Evolutionary conservation across 2,113 vertebrate species (phyloP).

Genomic region (Gobiocypris rarus): DNA sequence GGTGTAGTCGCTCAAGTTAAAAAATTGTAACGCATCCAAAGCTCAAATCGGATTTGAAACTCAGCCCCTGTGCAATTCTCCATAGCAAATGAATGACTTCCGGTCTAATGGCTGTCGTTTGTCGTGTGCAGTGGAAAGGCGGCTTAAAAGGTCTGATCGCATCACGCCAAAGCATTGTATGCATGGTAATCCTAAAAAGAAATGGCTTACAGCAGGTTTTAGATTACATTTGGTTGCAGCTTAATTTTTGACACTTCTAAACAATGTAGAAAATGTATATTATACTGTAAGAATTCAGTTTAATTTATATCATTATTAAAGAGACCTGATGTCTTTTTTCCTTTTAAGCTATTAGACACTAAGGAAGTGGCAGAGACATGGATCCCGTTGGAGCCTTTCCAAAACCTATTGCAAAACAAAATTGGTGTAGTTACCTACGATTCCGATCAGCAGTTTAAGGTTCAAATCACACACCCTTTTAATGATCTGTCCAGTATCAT

Average conservation of each 20-base stretch:
- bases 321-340: neutral
- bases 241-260: neutral
- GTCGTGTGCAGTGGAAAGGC: too few relatives aligned
- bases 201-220: slow-evolving; percentile 6
- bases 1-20: too few relatives aligned
- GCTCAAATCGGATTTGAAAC: too few relatives aligned
- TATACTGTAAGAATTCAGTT: too few relatives aligned
- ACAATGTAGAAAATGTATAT: neutral
- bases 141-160: too few relatives aligned
- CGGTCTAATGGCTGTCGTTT: too few relatives aligned
- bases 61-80: too few relatives aligned
- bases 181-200: neutral
- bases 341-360: neutral
- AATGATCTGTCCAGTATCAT: neutral
- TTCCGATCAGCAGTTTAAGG: slow-evolving; percentile 48
- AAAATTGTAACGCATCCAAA: too few relatives aligned
- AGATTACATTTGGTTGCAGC: neutral
- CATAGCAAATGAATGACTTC: too few relatives aligned
- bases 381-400: slow-evolving; percentile 59
- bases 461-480: slow-evolving; percentile 41
- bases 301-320: neutral
- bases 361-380: neutral
- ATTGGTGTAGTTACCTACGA: slow-evolving; percentile 64
- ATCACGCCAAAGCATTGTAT: neutral
- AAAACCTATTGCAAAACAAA: neutral